Base-by-base conservation (phyloP, 1,140 invertebrate species). In the Intoshia linei region DNA sequence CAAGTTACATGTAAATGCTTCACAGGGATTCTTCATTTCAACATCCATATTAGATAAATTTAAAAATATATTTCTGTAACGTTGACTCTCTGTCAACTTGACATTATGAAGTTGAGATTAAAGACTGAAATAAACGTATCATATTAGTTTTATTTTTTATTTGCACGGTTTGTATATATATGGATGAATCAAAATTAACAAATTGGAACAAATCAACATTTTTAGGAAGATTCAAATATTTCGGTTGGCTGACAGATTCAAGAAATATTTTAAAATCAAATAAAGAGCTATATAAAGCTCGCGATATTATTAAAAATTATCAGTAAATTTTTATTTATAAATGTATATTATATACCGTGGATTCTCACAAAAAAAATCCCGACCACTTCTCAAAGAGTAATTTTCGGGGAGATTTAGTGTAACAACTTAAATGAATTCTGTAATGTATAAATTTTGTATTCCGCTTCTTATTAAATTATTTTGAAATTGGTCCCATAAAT, bases 271-370 rank as follows among this genome's bases (percentile, higher is more conserved):
- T 57, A 3, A 38, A 34, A 1, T 39, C 47, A 5, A 46, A 40
- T 19, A n/a, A 24, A 23, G 30, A 45, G 18, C 42, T 56, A 6
- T 39, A 40, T 21, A 44, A 49, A 18, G 48, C 52, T 5, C 49
- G 46, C 29, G 43, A 48, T 24, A 62, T 79, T 7, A 62, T 79
- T 3, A 55, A 61, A 4, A 66, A 68, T 37, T 77, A 72, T 54
- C 70, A 65, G 72, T 74, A 44, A 39, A 20, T 30, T 19, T 7
- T 27, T 27, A 27, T 27, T 7, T 7, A 10, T 27, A n/a, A n/a
- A 27, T 10, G n/a, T n/a, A n/a, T n/a, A n/a, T n/a, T n/a, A n/a
- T n/a, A n/a, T n/a, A n/a, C n/a, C n/a, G n/a, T n/a, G n/a, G n/a
- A n/a, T n/a, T n/a, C n/a, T n/a, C n/a, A n/a, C n/a, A n/a, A n/a